A percentile compares a stretch with the other conserved stretches of the same genome.
phyloP scores from a whole-genome alignment of 2,113 vertebrate species.

The Erythrolamprus reginae region DNA sequence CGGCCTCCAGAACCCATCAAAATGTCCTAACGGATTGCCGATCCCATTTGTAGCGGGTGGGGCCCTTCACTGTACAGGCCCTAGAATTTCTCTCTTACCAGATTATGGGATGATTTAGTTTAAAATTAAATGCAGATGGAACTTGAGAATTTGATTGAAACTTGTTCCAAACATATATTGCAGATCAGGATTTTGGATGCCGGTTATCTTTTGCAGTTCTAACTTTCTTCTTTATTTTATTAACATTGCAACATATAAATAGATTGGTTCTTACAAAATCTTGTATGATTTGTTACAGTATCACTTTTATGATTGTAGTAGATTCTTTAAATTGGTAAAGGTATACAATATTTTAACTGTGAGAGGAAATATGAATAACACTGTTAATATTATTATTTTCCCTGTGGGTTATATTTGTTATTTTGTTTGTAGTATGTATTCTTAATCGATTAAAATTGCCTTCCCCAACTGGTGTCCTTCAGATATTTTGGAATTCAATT shows the following conservation, averaged over 20 bases:
- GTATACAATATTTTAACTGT: background rate
- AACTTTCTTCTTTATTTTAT: background rate
- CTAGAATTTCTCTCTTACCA: background rate
- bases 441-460: background rate
- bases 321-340: background rate
- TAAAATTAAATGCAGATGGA: background rate
- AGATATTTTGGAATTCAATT: background rate
- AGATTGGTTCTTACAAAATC: background rate
- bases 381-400: background rate
- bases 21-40: too few species aligned
- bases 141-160: background rate
- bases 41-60: too few species aligned
- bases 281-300: background rate
- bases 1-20: too few species aligned
- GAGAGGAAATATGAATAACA: background rate
- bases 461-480: background rate
- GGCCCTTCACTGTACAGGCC: too few species aligned
- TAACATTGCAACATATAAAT: background rate
- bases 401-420: background rate
- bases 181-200: background rate
- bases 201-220: background rate
- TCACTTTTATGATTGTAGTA: background rate
- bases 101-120: background rate
- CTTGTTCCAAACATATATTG: background rate
- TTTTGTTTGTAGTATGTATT: background rate